Evolutionary conservation across 1,140 invertebrate species (phyloP).

Genomic region (Melipona quadrifasciata): DNA sequence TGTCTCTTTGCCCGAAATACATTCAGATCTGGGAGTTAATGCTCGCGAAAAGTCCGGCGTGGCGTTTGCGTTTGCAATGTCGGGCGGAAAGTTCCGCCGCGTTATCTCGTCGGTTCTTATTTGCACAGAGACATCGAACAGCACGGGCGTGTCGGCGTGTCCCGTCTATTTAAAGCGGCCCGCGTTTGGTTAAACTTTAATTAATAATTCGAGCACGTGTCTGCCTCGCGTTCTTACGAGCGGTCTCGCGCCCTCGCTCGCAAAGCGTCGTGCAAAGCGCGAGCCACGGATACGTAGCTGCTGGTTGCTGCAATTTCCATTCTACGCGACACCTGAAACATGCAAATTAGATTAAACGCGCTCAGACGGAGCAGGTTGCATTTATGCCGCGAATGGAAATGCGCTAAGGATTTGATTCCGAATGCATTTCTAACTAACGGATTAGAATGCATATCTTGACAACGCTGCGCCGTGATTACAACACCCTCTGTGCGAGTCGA

Average conservation of each 20-base stretch:
- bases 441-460: slow-evolving; percentile 18
- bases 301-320: slow-evolving; percentile 49
- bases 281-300: background rate
- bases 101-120: background rate
- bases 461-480: background rate
- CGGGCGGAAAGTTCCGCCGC: background rate
- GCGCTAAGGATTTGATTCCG: slow-evolving; percentile 48
- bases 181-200: slow-evolving; percentile 17
- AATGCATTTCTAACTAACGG: slow-evolving; percentile 1
- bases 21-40: background rate
- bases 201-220: slow-evolving; percentile 43
- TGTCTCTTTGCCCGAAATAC: background rate
- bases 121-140: background rate
- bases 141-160: background rate
- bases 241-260: background rate
- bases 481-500: background rate
- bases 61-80: background rate
- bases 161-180: background rate
- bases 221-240: slow-evolving; percentile 5
- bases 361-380: slow-evolving; percentile 30
- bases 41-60: background rate
- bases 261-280: too few relatives aligned
- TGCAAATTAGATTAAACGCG: slow-evolving; percentile 53
- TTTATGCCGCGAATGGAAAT: slow-evolving; percentile 49
- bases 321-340: slow-evolving; percentile 42